Evolutionary conservation across 2,797 vertebrate genomes (phyloP).

Genomic region (Pseudocheirus occidentalis): DNA sequence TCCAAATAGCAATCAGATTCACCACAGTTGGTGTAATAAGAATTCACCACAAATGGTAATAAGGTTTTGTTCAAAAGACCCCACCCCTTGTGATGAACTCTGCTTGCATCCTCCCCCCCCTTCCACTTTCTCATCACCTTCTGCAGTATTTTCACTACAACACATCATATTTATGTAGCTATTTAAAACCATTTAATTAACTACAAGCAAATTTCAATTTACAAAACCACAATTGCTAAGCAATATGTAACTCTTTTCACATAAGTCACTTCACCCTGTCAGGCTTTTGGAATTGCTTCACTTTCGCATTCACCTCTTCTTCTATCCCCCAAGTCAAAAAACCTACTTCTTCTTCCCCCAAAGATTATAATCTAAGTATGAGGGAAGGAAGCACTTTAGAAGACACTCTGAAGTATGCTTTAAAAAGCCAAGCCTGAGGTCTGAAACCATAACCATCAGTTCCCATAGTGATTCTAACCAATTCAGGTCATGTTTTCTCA

Average conservation of each 20-base stretch:
- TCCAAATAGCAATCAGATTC: neutral
- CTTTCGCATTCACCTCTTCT: neutral
- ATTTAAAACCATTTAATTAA: constrained; percentile 35
- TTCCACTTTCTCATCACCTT: neutral
- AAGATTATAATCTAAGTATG: neutral
- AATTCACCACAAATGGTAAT: constrained; percentile 41
- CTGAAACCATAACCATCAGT: neutral
- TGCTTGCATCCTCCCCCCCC: neutral
- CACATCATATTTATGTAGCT: neutral
- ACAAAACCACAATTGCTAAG: constrained; percentile 51
- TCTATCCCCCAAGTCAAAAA: neutral
- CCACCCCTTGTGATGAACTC: neutral
- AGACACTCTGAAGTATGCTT: neutral
- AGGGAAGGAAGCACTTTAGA: neutral
- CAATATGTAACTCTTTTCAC: constrained; percentile 40
- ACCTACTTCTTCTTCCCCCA: neutral
- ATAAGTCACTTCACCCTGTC: constrained; percentile 50
- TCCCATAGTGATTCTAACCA: neutral
- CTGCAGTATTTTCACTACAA: neutral
- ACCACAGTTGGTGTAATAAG: constrained; percentile 41
- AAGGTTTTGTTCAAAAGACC: neutral
- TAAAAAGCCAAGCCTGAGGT: neutral
- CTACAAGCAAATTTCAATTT: constrained; percentile 63
- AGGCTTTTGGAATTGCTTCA: neutral
- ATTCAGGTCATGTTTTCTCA: neutral